Conservation (phyloP, 2,113 vertebrate species). For the pig (Sus scrofa) region T2T-Sscrofa CM000822.6:43804501-43805000, state of each 20-base stretch:
- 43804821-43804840: too few species aligned
- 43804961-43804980: too few species aligned
- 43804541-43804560: background rate
- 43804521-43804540: background rate
- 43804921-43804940: too few species aligned
- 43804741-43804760: background rate
- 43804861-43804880: too few species aligned
- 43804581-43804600: background rate
- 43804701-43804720: background rate
- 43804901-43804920: too few species aligned
- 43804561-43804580: background rate
- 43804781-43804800: too few species aligned
- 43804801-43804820: too few species aligned
- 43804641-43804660: background rate
- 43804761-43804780: too few species aligned
- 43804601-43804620: background rate
- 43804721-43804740: background rate
- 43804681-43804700: background rate
- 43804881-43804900: too few species aligned
- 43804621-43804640: background rate
- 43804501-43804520: background rate
- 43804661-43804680: background rate
- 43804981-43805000: too few species aligned
- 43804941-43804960: too few species aligned
- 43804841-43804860: too few species aligned